Conservation (phyloP, 2,113 vertebrate species). For the Indicator maculatus region DNA sequence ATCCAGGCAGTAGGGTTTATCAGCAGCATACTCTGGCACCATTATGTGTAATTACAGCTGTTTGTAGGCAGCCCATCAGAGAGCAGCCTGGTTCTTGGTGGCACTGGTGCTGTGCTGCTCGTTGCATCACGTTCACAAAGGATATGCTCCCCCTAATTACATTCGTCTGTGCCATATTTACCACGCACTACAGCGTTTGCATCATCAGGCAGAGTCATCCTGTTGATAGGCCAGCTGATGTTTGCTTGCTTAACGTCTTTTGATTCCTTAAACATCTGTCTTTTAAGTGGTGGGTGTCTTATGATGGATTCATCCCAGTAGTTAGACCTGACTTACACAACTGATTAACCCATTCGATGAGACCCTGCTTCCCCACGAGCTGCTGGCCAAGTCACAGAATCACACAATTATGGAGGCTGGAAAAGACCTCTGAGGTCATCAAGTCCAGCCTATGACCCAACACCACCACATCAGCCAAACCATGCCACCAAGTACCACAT, state of each 20-base stretch:
- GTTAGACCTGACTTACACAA: background rate
- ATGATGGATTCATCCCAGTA: background rate
- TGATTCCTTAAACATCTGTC: slow-evolving; percentile 10
- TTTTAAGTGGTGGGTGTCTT: slow-evolving; percentile 18
- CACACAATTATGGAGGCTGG: too few relatives aligned
- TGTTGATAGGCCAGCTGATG: slow-evolving; percentile 42
- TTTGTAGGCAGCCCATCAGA: slow-evolving; percentile 40
- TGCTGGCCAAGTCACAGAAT: background rate
- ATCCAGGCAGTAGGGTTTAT: background rate
- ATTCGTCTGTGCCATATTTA: background rate
- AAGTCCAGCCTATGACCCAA: too few relatives aligned
- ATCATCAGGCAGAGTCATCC: slow-evolving; percentile 45
- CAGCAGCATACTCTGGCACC: background rate
- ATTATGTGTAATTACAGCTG: slow-evolving; percentile 38
- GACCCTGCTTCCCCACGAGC: background rate
- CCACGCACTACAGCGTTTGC: background rate
- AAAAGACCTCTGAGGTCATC: too few relatives aligned
- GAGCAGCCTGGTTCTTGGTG: background rate
- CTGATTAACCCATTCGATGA: background rate
- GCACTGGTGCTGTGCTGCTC: background rate
- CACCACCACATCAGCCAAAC: too few relatives aligned
- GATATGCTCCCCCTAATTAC: slow-evolving; percentile 31
- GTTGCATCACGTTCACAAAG: slow-evolving; percentile 1
- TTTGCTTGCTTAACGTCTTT: slow-evolving; percentile 9
- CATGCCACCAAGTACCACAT: too few relatives aligned